Base-by-base conservation (phyloP, 2,113 vertebrate genomes). In the Pelusios castaneus region DNA sequence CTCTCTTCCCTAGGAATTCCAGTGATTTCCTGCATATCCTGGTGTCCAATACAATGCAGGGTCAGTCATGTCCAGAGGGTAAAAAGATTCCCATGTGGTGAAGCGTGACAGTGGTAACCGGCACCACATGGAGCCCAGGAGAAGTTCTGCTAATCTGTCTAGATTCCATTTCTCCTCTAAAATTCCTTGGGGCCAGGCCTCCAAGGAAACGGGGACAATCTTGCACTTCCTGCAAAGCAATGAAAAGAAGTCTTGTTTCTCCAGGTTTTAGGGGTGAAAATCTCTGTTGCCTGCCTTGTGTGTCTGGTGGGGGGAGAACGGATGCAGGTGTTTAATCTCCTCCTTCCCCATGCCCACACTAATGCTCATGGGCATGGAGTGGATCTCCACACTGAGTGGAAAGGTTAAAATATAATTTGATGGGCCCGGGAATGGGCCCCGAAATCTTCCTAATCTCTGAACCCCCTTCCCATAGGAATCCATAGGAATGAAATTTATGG, bases 311-410 rank as follows among this genome's bases (percentile, higher is more conserved):
- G 19, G 9, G 2, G 45, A 1, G 5, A 13, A 51, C 54, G 82
- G 52, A 52, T 58, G n/a, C 80, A 38, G 0, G 0, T 7, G 29
- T 84, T 51, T 41, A 80, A 2, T 0, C 88, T 27, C 0, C 1
- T 81, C 29, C 63, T 77, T 9, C 78, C 87, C n/a, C 52, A 0
- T 88, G 21, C 19, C 49, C 21, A n/a, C 7, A 9, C 45, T 29
- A 60, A 21, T 10, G 41, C 51, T 51, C 55, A 25, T 49, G 43
- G 73, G 24, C n/a, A n/a, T n/a, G n/a, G 51, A 38, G 12, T 29
- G 43, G 60, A 58, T 45, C 27, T 38, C 14, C n/a, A 29, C 25
- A 41, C 38, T 14, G 67, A 75, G 52, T 25, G 54, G 34, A 76
- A 14, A 19, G 63, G n/a, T n/a, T n/a, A n/a, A n/a, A n/a, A n/a